These are phyloP conservation scores for Drosophila subquinaria DNA, from an alignment of 2,888 invertebrate genomes.

Conservation along the genomic window DNA sequence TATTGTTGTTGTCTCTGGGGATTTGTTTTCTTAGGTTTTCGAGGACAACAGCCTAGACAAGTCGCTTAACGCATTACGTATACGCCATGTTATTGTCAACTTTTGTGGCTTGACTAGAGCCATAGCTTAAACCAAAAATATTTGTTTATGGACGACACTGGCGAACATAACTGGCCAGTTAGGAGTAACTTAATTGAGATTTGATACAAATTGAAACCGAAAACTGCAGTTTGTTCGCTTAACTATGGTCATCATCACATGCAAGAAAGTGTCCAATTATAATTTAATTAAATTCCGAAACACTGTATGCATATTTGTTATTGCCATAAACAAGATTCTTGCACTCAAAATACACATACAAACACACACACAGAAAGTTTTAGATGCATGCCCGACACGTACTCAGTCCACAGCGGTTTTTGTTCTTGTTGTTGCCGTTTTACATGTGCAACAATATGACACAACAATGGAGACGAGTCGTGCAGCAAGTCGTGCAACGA, in stretches of 20 bases:
- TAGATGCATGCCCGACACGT: conserved; percentile 48
- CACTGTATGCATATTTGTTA: conserved; percentile 57
- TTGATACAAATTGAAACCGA: conserved; percentile 44
- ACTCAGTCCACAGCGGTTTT: conserved; percentile 23
- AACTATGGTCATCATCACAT: conserved; percentile 35
- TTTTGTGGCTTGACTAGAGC: conserved; percentile 18
- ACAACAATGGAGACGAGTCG: conserved; percentile 77
- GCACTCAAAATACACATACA: conserved; percentile 14
- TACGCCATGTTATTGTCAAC: conserved; percentile 38
- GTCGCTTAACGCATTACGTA: conserved; percentile 69
- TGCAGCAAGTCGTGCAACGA: conserved; percentile 79
- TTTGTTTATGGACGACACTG: conserved; percentile 2
- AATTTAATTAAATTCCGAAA: conserved; percentile 76
- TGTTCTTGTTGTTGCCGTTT: conserved; percentile 36
- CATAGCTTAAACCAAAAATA: conserved; percentile 11
- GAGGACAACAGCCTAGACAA: conserved; percentile 43
- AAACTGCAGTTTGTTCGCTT: conserved; percentile 29
- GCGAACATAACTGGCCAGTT: conserved; percentile 38
- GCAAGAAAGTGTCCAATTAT: conserved; percentile 62
- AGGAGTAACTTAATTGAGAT: conserved; percentile 57
- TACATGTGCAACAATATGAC: conserved; percentile 76
- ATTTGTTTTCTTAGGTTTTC: conserved; percentile 55
- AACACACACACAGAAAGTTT: conserved; percentile 4
- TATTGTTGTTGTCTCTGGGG: conserved; percentile 37
- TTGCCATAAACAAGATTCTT: conserved; percentile 39